Base-by-base conservation (phyloP, 2,888 invertebrate species). In the Cenopis cana region DNA sequence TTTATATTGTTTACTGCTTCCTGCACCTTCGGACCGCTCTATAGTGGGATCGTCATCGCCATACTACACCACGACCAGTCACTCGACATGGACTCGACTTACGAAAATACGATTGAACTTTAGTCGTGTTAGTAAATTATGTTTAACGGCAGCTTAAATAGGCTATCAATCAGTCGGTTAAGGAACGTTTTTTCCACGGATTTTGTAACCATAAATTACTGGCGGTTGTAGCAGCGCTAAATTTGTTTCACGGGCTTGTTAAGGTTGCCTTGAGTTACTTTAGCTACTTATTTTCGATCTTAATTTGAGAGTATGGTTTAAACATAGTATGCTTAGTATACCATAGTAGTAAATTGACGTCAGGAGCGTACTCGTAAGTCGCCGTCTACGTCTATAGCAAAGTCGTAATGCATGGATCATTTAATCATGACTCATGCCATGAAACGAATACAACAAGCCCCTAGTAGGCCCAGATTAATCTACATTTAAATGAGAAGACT, bases 151-250 rank as follows among this genome's bases (percentile, higher is more conserved):
- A 78, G 62, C 70, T 73, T 71, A 73, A 70, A 76, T 76, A 75
- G 70, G 76, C 75, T 79, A 84, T 82, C 78, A 81, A 79, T 82
- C 80, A 79, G 74, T 67, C 73, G 75, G 78, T 76, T 73, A 73
- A 73, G 76, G 70, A 71, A 79, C 76, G 80, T 81, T 82, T 85
- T 82, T 77, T 77, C 78, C 76, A 79, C 77, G 80, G 78, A 87
- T 85, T 85, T 83, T 78, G 77, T 78, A 76, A 81, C 79, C 77
- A 79, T 85, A 85, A 84, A 85, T 84, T 82, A 82, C 78, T 62
- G 72, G 77, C 77, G 79, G 81, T 78, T 82, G 77, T 74, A 75
- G 69, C 76, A 76, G 76, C 17, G 65, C 60, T 62, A 54, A 61
- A 49, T 68, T 69, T 20, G 36, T 65, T 59, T 60, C 59, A 64